Evolutionary conservation across 2,113 vertebrate genomes (phyloP), one percentile per base, ranked within the genome.

Genomic region (Mormyrus lacerda): DNA sequence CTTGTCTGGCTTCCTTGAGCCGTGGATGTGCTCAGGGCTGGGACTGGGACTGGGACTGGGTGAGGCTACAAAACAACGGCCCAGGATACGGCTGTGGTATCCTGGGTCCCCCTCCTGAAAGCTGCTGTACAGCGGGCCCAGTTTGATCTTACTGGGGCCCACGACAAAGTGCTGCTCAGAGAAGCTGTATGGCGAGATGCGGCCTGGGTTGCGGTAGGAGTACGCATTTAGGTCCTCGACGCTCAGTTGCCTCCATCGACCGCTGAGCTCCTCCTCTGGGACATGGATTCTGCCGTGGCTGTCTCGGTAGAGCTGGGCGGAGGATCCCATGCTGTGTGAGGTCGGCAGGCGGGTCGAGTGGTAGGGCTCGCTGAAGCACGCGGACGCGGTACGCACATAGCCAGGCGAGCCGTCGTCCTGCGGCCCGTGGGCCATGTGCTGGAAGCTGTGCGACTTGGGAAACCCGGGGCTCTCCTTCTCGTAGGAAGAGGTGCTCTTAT

Each of bases 81-180:
- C 97, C 4, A 96, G 94, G 88, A 96, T 93, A 13, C 91, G 95
- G 90, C 94, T 95, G 91, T 96, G 97, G 94, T 97, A 97, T n/a
- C n/a, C n/a, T n/a, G n/a, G n/a, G 0, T 98, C 97, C 69, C 96
- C 97, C 92, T 99, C 98, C 0, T 96, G 97, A 94, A 97, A 97
- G 94, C 97, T 97, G 87, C 97, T 96, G 24, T 97, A 99, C 89
- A 97, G 94, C 13, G 96, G 96, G 88, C 96, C 97, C 7, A 97
- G 94, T 35, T 97, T 96, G 88, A 94, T 95, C 92, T 97, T 95
- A 65, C 96, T 91, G 0, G 97, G 96, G 88, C 96, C 95, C 73
- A 94, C 87, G 21, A 92, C 91, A 83, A 95, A 95, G 89, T 97
- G 97, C 90, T 94, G 96, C 92, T 99, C 97, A 0, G 97, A 96